Conservation (phyloP, 2,888 invertebrate species). For the Sinohyriopsis cumingii region DNA sequence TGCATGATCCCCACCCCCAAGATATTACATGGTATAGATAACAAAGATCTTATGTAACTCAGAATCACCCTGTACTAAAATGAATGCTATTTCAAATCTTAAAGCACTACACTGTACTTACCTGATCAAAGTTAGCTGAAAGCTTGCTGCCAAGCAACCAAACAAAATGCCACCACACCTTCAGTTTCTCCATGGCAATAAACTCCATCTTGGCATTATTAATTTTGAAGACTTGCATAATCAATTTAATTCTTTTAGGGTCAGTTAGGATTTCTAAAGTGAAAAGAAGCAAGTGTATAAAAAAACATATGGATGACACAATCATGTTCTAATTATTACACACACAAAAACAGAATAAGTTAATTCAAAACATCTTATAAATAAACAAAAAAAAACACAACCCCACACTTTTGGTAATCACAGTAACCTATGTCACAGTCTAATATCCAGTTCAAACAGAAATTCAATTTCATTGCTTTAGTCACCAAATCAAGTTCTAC, state of each 20-base stretch:
- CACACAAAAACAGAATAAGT: not conserved
- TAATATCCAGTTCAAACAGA: too few relatives aligned
- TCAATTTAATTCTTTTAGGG: slow-evolving; percentile 60
- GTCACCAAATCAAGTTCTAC: too few relatives aligned
- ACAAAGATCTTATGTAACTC: not conserved
- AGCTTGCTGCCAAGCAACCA: slow-evolving; percentile 53
- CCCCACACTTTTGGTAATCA: too few relatives aligned
- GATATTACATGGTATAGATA: not conserved
- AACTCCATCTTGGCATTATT: slow-evolving; percentile 62
- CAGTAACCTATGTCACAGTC: too few relatives aligned
- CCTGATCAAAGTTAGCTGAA: slow-evolving; percentile 63
- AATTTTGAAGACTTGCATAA: slow-evolving; percentile 67
- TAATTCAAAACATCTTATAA: too few relatives aligned
- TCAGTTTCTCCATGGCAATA: slow-evolving; percentile 61
- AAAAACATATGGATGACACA: not conserved
- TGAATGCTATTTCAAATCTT: not conserved
- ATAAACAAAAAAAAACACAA: too few relatives aligned
- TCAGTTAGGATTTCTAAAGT: slow-evolving; percentile 61
- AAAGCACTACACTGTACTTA: slow-evolving; percentile 20
- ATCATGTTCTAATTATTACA: too few relatives aligned
- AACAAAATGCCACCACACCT: slow-evolving; percentile 67
- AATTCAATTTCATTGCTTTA: too few relatives aligned
- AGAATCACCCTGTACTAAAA: not conserved
- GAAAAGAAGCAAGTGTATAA: not conserved
- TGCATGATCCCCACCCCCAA: too few relatives aligned